Evolutionary conservation across 2,797 vertebrate genomes (phyloP).

Genomic region (Ambastaia sidthimunki): DNA sequence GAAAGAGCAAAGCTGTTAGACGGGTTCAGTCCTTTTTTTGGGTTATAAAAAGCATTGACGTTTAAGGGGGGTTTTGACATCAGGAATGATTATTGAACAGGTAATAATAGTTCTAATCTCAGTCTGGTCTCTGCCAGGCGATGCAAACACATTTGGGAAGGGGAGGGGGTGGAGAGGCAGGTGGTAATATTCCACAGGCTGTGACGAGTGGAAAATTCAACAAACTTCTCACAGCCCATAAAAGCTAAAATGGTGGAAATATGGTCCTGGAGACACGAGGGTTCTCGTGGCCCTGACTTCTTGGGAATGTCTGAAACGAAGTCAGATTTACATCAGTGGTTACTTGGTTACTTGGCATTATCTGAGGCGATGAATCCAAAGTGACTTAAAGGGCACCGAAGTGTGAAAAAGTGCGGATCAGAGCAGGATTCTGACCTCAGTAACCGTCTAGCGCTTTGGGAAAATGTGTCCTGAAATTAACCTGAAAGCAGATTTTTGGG

Average conservation of each 20-base stretch:
- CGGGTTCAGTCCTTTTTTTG: no score
- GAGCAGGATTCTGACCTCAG: slow-evolving; percentile 1
- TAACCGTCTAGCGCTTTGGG: neutral
- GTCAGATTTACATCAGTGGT: slow-evolving; percentile 27
- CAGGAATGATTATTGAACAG: slow-evolving; percentile 28
- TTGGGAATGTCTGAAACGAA: slow-evolving; percentile 45
- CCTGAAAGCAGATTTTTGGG: neutral
- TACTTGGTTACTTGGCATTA: slow-evolving; percentile 38
- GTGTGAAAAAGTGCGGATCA: slow-evolving; percentile 22
- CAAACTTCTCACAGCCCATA: slow-evolving; percentile 69
- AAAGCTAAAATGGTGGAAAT: slow-evolving; percentile 73
- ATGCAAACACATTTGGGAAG: slow-evolving; percentile 22
- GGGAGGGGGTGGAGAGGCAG: slow-evolving; percentile 32
- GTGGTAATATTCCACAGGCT: slow-evolving; percentile 70
- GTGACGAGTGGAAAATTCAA: slow-evolving; percentile 73
- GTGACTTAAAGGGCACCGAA: slow-evolving; percentile 9
- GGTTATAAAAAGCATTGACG: slow-evolving; percentile 12
- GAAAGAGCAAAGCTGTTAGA: no score
- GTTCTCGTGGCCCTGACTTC: slow-evolving; percentile 37
- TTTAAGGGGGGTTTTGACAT: slow-evolving; percentile 3
- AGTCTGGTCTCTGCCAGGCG: slow-evolving; percentile 33
- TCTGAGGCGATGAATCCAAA: slow-evolving; percentile 4
- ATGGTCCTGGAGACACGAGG: slow-evolving; percentile 27
- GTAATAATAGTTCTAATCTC: slow-evolving; percentile 30
- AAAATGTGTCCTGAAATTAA: no score